A percentile compares a stretch with the other conserved stretches of the same genome.
These are phyloP conservation scores for Crocidura indochinensis DNA, from an alignment of 2,797 vertebrate genomes.

Conservation along the genomic window DNA sequence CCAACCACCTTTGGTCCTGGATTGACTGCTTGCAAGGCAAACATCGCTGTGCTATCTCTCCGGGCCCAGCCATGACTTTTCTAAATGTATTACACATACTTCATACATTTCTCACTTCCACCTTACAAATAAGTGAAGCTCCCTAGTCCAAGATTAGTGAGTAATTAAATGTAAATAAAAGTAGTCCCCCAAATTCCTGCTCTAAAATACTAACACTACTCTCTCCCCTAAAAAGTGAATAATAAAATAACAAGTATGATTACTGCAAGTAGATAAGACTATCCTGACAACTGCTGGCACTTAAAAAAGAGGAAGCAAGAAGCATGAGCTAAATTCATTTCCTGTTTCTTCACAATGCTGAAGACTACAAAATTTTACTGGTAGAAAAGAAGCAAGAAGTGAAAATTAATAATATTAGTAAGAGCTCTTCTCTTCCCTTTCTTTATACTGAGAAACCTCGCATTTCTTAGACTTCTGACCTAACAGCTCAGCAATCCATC, in stretches of 20 bases:
- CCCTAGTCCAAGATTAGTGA: constrained; percentile 34
- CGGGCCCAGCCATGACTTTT: constrained; percentile 9
- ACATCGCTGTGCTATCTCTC: too few relatives aligned
- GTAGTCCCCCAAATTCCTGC: neutral
- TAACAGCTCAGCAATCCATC: constrained; percentile 41
- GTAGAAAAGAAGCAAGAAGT: constrained; percentile 7
- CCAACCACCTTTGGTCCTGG: too few relatives aligned
- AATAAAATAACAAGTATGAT: constrained; percentile 56
- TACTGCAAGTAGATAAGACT: neutral
- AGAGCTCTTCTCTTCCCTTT: constrained; percentile 32
- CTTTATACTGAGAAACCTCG: constrained; percentile 39
- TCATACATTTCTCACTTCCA: constrained; percentile 44
- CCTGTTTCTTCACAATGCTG: constrained; percentile 55
- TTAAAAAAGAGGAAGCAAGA: constrained; percentile 53
- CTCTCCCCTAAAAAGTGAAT: constrained; percentile 20
- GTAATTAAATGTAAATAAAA: constrained; percentile 51
- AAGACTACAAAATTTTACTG: constrained; percentile 22
- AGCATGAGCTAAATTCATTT: constrained; percentile 29
- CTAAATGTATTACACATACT: constrained; percentile 47
- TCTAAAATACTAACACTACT: constrained; percentile 53
- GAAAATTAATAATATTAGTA: neutral
- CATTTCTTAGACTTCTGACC: constrained; percentile 48
- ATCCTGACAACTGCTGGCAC: neutral
- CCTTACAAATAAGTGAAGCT: neutral
- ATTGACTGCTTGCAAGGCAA: too few relatives aligned